Conservation (phyloP, 2,113 vertebrate species). For the Zosterops hypoxanthus region DNA sequence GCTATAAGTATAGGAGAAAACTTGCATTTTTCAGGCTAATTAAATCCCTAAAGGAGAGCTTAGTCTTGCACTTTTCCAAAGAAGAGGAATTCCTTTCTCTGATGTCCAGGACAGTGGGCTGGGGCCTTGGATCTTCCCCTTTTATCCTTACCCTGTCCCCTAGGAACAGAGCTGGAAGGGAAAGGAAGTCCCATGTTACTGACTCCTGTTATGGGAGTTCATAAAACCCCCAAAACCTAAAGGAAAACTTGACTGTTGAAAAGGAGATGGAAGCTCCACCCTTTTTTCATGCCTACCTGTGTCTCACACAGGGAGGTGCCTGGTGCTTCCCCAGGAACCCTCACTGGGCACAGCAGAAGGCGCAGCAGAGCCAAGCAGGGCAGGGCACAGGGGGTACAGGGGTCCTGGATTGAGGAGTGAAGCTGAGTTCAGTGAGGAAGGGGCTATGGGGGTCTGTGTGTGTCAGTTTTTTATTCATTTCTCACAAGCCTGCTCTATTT, state of each 20-base stretch:
- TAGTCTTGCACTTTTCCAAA: not conserved
- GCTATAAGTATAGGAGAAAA: not conserved
- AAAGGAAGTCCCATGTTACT: not conserved
- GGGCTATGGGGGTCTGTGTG: fast-evolving
- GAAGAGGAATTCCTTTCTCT: not conserved
- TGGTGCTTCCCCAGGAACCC: fast-evolving
- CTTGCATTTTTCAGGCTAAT: not conserved
- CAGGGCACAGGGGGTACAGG: fast-evolving
- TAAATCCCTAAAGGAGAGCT: not conserved
- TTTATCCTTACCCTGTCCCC: not conserved
- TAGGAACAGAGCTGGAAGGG: not conserved
- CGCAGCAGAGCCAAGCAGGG: too few species aligned
- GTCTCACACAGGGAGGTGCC: not conserved
- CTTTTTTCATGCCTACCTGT: not conserved
- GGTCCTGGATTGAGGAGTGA: not conserved
- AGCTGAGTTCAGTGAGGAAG: not conserved
- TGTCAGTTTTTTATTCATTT: not conserved
- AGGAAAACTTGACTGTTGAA: not conserved
- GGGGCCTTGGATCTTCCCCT: not conserved
- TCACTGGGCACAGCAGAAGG: not conserved
- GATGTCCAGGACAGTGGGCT: not conserved
- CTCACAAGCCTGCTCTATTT: not conserved
- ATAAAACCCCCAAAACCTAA: not conserved
- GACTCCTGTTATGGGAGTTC: not conserved
- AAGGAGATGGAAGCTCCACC: not conserved